Conservation (phyloP, 2,888 invertebrate genomes). For the Hydriomena furcata region DNA sequence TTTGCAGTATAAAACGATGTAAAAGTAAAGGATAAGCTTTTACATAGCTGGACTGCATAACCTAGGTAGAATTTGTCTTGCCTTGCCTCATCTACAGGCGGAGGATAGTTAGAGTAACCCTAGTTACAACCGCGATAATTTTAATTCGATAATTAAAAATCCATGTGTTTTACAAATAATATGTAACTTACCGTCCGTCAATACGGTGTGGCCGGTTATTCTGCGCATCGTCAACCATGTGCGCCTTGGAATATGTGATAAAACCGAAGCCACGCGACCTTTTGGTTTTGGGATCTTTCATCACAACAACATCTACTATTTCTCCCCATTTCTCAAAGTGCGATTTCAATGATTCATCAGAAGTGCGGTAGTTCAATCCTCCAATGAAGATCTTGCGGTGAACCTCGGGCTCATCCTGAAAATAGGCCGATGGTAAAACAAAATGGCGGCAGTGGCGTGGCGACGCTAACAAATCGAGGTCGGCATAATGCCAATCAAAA, state of each 20-base stretch:
- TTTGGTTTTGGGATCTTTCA: conserved; percentile 98
- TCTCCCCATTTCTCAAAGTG: conserved; percentile 99
- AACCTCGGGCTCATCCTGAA: conserved; percentile 90
- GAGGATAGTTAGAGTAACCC: too few relatives aligned
- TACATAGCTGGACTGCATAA: conserved; percentile 76
- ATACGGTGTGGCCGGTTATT: conserved; percentile 95
- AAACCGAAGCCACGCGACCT: conserved; percentile 99
- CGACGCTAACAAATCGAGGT: conserved; percentile 14
- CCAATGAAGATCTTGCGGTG: conserved; percentile 97
- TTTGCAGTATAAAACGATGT: conserved; percentile 78
- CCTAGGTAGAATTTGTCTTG: neutral
- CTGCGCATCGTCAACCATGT: conserved; percentile 99
- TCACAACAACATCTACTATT: conserved; percentile 97
- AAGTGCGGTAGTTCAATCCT: conserved; percentile 96
- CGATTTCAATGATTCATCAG: conserved; percentile 95
- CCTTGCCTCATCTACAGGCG: too few relatives aligned
- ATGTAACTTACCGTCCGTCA: conserved; percentile 87
- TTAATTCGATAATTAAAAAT: too few relatives aligned
- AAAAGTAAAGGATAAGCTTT: conserved; percentile 56
- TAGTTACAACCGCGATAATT: neutral
- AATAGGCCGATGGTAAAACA: conserved; percentile 67
- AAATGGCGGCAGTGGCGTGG: conserved; percentile 70
- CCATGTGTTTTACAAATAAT: neutral
- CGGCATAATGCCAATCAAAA: neutral
- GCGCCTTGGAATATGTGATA: conserved; percentile 96